Conservation (phyloP, 2,797 vertebrate genomes). For the Jordanella pulchra region DNA sequence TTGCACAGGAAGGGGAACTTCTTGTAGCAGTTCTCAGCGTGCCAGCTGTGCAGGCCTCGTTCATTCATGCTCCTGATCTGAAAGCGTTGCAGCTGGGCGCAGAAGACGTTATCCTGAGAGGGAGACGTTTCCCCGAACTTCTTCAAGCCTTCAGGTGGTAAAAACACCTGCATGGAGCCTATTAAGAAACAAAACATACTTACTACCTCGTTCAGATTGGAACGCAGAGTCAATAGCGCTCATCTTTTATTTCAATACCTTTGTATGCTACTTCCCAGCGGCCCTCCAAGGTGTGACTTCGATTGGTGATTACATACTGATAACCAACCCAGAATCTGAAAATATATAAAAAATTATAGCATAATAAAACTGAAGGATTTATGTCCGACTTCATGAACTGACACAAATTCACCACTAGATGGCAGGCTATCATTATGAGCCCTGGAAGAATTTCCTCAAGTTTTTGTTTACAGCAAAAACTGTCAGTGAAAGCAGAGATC, state of each 20-base stretch:
- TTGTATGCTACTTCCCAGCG: constrained; percentile 97
- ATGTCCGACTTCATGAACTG: not conserved
- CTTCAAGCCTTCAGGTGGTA: constrained; percentile 88
- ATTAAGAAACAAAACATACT: constrained; percentile 2
- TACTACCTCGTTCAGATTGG: not conserved
- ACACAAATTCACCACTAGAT: constrained; percentile 48
- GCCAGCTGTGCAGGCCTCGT: constrained; percentile 94
- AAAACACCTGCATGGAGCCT: constrained; percentile 93
- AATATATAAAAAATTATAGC: not conserved
- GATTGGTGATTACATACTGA: constrained; percentile 94
- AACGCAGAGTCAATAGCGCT: not conserved
- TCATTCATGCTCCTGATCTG: constrained; percentile 90
- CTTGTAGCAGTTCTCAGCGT: constrained; percentile 95
- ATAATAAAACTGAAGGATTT: not conserved
- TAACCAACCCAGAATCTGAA: constrained; percentile 97
- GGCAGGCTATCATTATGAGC: constrained; percentile 10
- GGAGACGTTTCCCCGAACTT: constrained; percentile 81
- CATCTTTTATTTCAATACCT: constrained; percentile 73
- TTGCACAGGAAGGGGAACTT: constrained; percentile 98
- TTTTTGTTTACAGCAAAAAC: not conserved
- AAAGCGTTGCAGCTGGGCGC: constrained; percentile 93
- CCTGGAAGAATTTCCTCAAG: not conserved
- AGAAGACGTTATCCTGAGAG: constrained; percentile 90
- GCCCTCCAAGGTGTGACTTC: constrained; percentile 90
- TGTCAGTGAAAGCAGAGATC: not conserved